Percentiles rank a stretch among this genome's conserved stretches.
Evolutionary conservation across 2,888 invertebrate species (phyloP).

Genomic region (Melangyna quadrimaculata): DNA sequence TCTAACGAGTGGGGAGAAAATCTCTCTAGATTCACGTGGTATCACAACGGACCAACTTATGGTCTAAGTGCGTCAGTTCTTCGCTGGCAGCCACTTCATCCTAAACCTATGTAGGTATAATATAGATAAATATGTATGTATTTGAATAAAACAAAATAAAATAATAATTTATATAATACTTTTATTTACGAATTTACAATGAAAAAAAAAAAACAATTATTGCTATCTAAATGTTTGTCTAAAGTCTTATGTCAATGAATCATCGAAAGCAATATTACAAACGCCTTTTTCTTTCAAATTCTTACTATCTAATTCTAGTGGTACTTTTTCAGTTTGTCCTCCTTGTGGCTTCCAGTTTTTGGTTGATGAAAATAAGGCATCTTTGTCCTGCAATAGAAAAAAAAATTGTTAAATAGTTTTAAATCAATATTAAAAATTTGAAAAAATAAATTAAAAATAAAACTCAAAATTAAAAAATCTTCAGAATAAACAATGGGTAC

Average conservation of each 20-base stretch:
- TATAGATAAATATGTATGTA: too few species aligned
- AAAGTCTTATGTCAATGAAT: background rate
- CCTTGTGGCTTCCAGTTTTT: slow-evolving; percentile 48
- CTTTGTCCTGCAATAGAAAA: background rate
- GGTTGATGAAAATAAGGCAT: slow-evolving; percentile 27
- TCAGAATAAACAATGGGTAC: too few species aligned
- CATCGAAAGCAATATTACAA: slow-evolving; percentile 38
- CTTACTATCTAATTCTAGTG: background rate
- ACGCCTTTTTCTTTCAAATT: slow-evolving; percentile 9
- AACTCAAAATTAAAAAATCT: too few species aligned
- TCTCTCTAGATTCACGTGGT: too few species aligned
- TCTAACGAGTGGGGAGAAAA: too few species aligned
- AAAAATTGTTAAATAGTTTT: background rate
- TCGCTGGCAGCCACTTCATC: too few species aligned
- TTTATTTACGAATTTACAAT: background rate
- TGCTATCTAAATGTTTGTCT: background rate
- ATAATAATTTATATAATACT: background rate
- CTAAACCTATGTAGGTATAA: too few species aligned
- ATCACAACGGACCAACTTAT: too few species aligned
- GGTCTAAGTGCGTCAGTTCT: too few species aligned
- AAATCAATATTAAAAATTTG: too few species aligned
- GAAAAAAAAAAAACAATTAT: background rate
- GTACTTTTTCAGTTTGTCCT: slow-evolving; percentile 18
- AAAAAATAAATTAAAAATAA: too few species aligned
- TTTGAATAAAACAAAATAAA: too few species aligned